Conservation (phyloP, 2,797 vertebrate species). For the Neosalanx taihuensis region DNA sequence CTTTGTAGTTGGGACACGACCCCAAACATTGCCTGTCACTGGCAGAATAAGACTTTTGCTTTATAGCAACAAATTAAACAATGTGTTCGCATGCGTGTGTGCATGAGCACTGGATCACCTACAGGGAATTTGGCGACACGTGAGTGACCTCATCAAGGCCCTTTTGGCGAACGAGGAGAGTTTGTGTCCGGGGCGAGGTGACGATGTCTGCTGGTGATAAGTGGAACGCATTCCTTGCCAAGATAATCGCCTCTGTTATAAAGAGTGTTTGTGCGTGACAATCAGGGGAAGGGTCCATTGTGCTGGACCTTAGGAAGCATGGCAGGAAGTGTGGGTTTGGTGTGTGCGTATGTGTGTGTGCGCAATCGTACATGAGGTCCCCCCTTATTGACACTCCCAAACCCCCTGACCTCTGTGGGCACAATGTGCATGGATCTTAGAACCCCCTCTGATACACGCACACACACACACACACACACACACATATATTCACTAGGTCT, state of each 20-base stretch:
- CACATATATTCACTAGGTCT: background rate
- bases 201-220: conserved; percentile 76
- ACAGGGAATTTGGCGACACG: no score
- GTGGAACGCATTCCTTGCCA: conserved; percentile 64
- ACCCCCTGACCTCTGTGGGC: background rate
- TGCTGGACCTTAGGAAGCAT: conserved; percentile 63
- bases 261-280: conserved; percentile 58
- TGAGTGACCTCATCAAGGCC: conserved; percentile 22
- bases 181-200: conserved; percentile 48
- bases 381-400: background rate
- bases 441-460: conserved; percentile 2
- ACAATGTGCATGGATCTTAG: background rate
- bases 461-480: background rate
- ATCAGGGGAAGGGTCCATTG: conserved; percentile 78
- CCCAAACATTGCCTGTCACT: background rate
- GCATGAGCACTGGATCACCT: conserved; percentile 13
- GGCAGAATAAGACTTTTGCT: background rate
- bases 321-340: conserved; percentile 26
- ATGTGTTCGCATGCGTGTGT: conserved; percentile 25
- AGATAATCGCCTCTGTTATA: conserved; percentile 56
- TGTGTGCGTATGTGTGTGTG: conserved; percentile 14
- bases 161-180: conserved; percentile 59
- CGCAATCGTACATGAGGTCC: conserved; percentile 42
- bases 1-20: no score
- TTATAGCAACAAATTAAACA: conserved; percentile 24